phyloP scores from a whole-genome alignment of 2,113 vertebrate genomes.

The Prionailurus bengalensis region DNA sequence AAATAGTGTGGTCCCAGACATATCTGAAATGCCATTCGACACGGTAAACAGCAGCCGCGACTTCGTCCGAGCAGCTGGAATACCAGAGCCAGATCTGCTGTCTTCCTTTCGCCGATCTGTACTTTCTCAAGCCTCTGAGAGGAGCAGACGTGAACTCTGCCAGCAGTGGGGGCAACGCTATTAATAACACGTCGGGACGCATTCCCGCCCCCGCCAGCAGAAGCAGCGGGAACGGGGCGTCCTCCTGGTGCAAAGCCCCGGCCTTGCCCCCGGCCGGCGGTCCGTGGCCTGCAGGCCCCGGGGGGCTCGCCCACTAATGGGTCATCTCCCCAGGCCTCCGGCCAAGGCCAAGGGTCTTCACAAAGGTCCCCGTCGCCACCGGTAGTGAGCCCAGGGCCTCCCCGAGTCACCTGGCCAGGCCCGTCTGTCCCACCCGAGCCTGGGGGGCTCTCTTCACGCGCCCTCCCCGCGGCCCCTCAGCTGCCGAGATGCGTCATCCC shows the following conservation, averaged over 20 bases:
- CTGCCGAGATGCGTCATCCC: not conserved
- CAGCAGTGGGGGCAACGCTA: too few species aligned
- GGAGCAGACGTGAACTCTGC: too few species aligned
- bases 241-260: fast-evolving
- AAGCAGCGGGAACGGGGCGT: fast-evolving
- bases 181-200: fast-evolving
- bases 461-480: not conserved
- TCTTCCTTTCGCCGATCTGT: not conserved
- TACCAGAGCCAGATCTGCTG: fast-evolving
- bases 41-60: fast-evolving
- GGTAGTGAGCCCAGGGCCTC: not conserved
- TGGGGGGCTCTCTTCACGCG: not conserved
- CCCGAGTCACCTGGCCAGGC: not conserved
- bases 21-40: fast-evolving
- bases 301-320: fast-evolving
- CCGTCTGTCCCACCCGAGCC: too few species aligned
- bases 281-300: fast-evolving
- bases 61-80: not conserved
- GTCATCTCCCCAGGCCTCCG: not conserved
- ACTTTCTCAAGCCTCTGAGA: not conserved
- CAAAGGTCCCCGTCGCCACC: not conserved
- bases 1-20: fast-evolving
- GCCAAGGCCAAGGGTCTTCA: not conserved
- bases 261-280: fast-evolving
- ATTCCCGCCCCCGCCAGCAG: not conserved